Conservation (phyloP, 2,888 invertebrate species). For the Mamestra brassicae region DNA sequence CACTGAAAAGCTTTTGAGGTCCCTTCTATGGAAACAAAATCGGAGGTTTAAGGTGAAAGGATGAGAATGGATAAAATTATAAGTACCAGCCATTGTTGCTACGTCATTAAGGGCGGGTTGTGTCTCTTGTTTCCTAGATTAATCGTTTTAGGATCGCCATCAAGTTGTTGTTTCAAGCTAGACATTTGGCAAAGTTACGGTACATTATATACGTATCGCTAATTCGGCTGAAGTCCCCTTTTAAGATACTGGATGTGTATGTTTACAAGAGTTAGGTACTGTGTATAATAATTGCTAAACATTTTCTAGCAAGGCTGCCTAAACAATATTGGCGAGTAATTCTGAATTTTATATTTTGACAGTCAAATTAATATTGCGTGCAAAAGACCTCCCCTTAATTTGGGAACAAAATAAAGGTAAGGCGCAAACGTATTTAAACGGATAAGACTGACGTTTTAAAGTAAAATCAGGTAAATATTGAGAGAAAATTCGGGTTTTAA, state of each 20-base stretch:
- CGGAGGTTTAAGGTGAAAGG: constrained; percentile 50
- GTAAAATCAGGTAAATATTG: constrained; percentile 24
- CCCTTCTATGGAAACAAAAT: constrained; percentile 51
- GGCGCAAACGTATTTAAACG: constrained; percentile 7
- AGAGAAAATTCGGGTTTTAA: constrained; percentile 9
- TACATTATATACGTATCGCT: background rate
- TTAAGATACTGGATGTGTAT: background rate
- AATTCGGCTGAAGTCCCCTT: background rate
- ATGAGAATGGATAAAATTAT: constrained; percentile 29
- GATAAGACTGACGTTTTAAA: constrained; percentile 9
- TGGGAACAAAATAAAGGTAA: constrained; percentile 6
- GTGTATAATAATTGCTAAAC: background rate
- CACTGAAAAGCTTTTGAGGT: constrained; percentile 60
- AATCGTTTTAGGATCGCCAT: background rate
- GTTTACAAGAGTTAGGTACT: background rate
- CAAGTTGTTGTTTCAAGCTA: background rate
- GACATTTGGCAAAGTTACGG: background rate
- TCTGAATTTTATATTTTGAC: background rate
- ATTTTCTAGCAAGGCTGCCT: background rate
- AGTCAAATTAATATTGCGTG: background rate
- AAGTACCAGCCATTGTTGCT: constrained; percentile 15
- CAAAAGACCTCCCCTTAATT: constrained; percentile 4
- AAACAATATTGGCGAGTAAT: background rate
- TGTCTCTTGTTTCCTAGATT: background rate
- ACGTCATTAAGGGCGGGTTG: constrained; percentile 2